Percentiles rank a stretch among this genome's conserved stretches.
These are phyloP conservation scores for Apocrypta bakeri DNA, from an alignment of 1,140 invertebrate species.

Conservation along the genomic window DNA sequence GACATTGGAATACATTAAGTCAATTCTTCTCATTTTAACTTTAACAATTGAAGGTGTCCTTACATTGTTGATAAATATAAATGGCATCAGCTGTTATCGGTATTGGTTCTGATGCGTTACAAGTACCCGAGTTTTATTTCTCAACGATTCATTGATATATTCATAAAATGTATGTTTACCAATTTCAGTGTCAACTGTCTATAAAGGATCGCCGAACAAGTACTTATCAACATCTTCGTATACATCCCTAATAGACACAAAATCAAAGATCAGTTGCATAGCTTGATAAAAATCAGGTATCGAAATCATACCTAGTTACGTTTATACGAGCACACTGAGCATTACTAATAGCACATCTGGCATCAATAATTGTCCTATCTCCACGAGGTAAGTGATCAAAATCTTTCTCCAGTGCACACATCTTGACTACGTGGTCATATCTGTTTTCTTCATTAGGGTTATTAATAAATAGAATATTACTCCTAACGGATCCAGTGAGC, in stretches of 20 bases:
- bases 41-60: too few relatives aligned
- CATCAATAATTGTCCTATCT: slow-evolving; percentile 91
- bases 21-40: too few relatives aligned
- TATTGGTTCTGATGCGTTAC: slow-evolving; percentile 89
- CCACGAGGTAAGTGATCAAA: slow-evolving; percentile 83
- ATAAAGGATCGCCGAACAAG: slow-evolving; percentile 85
- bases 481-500: slow-evolving; percentile 57
- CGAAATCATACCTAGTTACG: slow-evolving; percentile 76
- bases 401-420: slow-evolving; percentile 85
- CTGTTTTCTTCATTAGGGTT: slow-evolving; percentile 77
- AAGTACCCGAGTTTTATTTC: slow-evolving; percentile 82
- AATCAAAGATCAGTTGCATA: too few relatives aligned
- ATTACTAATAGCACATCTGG: slow-evolving; percentile 89
- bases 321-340: slow-evolving; percentile 94
- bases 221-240: slow-evolving; percentile 89
- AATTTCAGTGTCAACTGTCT: slow-evolving; percentile 85
- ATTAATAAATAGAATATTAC: slow-evolving; percentile 70
- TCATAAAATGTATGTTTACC: slow-evolving; percentile 83
- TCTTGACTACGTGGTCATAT: slow-evolving; percentile 83
- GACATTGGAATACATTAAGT: too few relatives aligned
- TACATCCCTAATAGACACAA: slow-evolving; percentile 76
- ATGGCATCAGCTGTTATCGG: slow-evolving; percentile 81
- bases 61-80: slow-evolving; percentile 79
- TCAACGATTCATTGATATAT: slow-evolving; percentile 79
- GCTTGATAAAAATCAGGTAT: too few relatives aligned